phyloP scores from a whole-genome alignment of 2,113 vertebrate species.

The Mastomys natalensis region DNA sequence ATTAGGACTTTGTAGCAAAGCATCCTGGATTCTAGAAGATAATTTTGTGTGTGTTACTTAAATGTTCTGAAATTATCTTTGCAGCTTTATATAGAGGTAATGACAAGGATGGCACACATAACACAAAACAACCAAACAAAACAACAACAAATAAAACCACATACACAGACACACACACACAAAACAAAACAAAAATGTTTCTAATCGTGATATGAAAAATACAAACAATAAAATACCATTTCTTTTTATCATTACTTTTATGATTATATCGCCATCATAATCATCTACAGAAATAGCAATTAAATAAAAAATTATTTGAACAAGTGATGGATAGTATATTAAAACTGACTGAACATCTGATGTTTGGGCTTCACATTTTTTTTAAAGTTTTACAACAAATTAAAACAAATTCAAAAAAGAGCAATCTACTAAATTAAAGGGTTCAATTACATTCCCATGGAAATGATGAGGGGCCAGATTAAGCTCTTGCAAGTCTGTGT shows the following conservation, averaged over 20 bases:
- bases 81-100: neutral
- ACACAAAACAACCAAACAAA: neutral
- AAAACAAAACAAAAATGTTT: neutral
- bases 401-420: slow-evolving; percentile 33
- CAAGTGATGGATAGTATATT: neutral
- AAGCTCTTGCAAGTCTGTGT: neutral
- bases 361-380: neutral
- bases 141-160: no score
- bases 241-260: slow-evolving; percentile 5
- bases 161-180: neutral
- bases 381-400: neutral
- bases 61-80: neutral
- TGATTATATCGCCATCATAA: neutral
- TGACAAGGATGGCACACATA: neutral
- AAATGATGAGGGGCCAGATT: neutral
- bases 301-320: slow-evolving; percentile 29
- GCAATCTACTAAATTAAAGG: neutral
- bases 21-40: neutral
- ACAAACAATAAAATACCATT: neutral
- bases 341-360: neutral
- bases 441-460: neutral
- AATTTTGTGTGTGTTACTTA: neutral
- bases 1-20: neutral
- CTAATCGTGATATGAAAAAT: neutral
- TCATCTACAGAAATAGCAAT: neutral